phyloP scores from a whole-genome alignment of 2,797 vertebrate species.

The Clarias platycephalus region DNA sequence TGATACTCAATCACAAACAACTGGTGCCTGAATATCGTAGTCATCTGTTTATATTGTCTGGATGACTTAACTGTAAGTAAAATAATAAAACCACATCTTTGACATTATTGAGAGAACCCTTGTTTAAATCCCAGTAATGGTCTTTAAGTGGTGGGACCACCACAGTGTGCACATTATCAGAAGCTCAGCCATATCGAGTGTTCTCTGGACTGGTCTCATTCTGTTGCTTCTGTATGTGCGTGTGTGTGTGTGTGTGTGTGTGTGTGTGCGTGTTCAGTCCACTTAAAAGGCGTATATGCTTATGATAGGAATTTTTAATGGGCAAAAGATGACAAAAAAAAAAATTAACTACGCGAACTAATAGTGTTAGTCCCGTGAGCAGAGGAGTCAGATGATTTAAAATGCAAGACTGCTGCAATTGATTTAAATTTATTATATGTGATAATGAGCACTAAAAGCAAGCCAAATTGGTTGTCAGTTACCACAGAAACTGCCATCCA shows the following conservation, averaged over 20 bases:
- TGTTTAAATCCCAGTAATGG: conserved; percentile 34
- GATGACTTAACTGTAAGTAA: conserved; percentile 9
- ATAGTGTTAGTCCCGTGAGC: not conserved
- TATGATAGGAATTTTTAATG: not conserved
- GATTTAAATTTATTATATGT: not conserved
- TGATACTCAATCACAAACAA: conserved; percentile 13
- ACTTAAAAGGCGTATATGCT: not conserved
- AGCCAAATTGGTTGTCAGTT: conserved; percentile 42
- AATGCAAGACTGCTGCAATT: not conserved
- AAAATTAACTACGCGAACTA: not conserved
- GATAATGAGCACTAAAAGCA: conserved; percentile 2
- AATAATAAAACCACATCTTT: conserved; percentile 21
- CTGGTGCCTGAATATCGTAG: not conserved
- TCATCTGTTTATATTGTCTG: not conserved
- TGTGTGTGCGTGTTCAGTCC: not conserved
- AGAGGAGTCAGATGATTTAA: not conserved
- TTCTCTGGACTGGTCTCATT: conserved; percentile 74
- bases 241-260: not conserved
- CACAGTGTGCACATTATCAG: conserved; percentile 81
- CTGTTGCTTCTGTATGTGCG: not conserved
- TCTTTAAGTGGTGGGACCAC: conserved; percentile 74
- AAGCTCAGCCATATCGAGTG: conserved; percentile 77
- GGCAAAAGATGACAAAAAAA: not conserved
- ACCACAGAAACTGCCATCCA: conserved; percentile 62
- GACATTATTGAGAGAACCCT: conserved; percentile 29